phyloP scores from a whole-genome alignment of 2,797 vertebrate species.

The Rhyacichthys aspro region DNA sequence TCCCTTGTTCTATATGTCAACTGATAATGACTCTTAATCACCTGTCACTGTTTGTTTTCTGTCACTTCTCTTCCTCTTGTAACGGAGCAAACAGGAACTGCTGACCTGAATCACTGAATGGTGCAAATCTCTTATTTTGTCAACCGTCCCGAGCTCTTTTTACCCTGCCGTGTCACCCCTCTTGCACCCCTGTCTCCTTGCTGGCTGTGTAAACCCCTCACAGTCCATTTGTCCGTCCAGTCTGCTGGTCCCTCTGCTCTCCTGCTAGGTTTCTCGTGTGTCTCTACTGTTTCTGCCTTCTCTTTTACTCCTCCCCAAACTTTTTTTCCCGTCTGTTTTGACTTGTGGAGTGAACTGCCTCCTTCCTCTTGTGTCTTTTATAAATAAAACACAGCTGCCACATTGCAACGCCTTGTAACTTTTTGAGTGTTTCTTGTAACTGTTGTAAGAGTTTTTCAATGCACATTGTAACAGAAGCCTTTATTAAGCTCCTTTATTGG shows the following conservation, averaged over 20 bases:
- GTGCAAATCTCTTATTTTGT: slow-evolving; percentile 42
- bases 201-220: slow-evolving; percentile 8
- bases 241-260: slow-evolving; percentile 7
- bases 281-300: slow-evolving; percentile 16
- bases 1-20: not conserved
- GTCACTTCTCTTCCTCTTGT: slow-evolving; percentile 3
- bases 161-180: not conserved
- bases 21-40: slow-evolving; percentile 5
- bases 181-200: slow-evolving; percentile 5
- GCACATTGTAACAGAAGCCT: too few species aligned
- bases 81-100: slow-evolving; percentile 38
- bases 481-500: too few species aligned
- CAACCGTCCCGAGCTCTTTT: slow-evolving; percentile 21
- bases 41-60: slow-evolving; percentile 24
- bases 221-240: slow-evolving; percentile 14
- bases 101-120: slow-evolving; percentile 27
- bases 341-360: slow-evolving; percentile 31
- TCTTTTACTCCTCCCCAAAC: slow-evolving; percentile 30
- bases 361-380: slow-evolving; percentile 49
- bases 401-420: slow-evolving; percentile 4
- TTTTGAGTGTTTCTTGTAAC: not conserved
- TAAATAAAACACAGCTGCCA: slow-evolving; percentile 43
- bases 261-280: slow-evolving; percentile 7
- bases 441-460: too few species aligned
- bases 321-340: slow-evolving; percentile 30